phyloP scores from a whole-genome alignment of 2,888 invertebrate species.

The Rhyacophila evoluta region DNA sequence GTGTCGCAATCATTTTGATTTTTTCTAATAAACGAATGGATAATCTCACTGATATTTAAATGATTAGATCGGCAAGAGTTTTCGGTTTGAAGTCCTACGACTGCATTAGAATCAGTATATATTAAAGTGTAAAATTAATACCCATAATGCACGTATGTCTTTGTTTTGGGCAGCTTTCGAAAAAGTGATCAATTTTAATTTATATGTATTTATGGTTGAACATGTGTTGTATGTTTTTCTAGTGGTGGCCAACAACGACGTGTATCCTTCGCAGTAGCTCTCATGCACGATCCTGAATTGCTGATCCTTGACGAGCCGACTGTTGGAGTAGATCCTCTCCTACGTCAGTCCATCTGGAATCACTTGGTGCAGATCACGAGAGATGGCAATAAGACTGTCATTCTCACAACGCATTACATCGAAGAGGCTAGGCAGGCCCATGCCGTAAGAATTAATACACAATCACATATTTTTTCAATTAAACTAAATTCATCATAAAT shows the following conservation, averaged over 20 bases:
- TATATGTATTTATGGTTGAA: background rate
- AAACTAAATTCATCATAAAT: too few relatives aligned
- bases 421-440: conserved; percentile 95
- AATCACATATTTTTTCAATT: too few relatives aligned
- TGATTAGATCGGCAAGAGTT: too few relatives aligned
- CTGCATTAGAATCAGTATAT: too few relatives aligned
- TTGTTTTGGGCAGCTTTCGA: too few relatives aligned
- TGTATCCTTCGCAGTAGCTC: conserved; percentile 91
- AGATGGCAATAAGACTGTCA: conserved; percentile 91
- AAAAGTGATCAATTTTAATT: too few relatives aligned
- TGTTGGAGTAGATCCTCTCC: conserved; percentile 91
- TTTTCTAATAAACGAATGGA: too few relatives aligned
- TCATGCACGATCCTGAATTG: conserved; percentile 93
- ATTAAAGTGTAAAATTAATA: too few relatives aligned
- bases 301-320: conserved; percentile 94
- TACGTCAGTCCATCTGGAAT: conserved; percentile 94
- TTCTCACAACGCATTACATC: conserved; percentile 85
- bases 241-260: conserved; percentile 93
- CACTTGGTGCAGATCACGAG: conserved; percentile 91
- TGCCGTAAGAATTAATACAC: conserved; percentile 77
- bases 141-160: too few relatives aligned
- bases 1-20: too few relatives aligned
- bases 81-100: too few relatives aligned
- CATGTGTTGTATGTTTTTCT: conserved; percentile 57
- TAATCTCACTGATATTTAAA: too few relatives aligned